These are phyloP conservation scores for Branchellion lobata DNA, from an alignment of 2,888 invertebrate genomes.

Conservation along the genomic window DNA sequence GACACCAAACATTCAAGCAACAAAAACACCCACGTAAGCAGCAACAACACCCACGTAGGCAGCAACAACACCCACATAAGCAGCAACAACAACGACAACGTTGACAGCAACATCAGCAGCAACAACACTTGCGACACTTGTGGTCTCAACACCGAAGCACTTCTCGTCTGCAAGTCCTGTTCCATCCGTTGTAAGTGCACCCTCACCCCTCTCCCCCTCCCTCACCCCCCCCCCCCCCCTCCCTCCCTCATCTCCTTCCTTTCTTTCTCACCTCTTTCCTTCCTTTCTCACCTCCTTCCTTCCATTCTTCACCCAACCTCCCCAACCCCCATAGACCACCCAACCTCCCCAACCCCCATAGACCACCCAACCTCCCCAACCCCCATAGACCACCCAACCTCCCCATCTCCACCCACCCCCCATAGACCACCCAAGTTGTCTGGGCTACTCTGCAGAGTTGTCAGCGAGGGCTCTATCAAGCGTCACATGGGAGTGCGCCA, in stretches of 20 bases:
- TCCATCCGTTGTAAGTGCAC: constrained; percentile 26
- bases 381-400: background rate
- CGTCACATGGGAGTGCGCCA: constrained; percentile 38
- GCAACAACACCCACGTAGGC: too few species aligned
- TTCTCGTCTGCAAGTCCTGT: constrained; percentile 31
- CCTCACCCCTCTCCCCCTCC: too few species aligned
- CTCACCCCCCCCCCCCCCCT: too few species aligned
- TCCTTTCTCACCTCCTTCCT: background rate
- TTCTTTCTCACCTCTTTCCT: background rate
- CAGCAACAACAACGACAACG: too few species aligned
- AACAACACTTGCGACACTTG: constrained; percentile 8
- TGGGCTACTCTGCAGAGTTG: constrained; percentile 23
- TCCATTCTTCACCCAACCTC: background rate
- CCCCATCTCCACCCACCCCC: background rate
- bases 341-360: background rate
- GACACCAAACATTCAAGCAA: too few species aligned
- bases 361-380: background rate
- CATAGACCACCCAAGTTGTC: constrained; percentile 38
- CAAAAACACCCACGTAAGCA: too few species aligned
- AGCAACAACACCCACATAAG: too few species aligned
- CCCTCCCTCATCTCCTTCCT: background rate
- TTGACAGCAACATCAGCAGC: too few species aligned
- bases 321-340: background rate
- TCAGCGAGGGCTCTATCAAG: background rate
- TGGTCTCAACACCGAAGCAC: background rate